A percentile compares a stretch with the other conserved stretches of the same genome.
These are phyloP conservation scores for Neogobius melanostomus DNA, from an alignment of 2,113 vertebrate species.

Conservation along the genomic window DNA sequence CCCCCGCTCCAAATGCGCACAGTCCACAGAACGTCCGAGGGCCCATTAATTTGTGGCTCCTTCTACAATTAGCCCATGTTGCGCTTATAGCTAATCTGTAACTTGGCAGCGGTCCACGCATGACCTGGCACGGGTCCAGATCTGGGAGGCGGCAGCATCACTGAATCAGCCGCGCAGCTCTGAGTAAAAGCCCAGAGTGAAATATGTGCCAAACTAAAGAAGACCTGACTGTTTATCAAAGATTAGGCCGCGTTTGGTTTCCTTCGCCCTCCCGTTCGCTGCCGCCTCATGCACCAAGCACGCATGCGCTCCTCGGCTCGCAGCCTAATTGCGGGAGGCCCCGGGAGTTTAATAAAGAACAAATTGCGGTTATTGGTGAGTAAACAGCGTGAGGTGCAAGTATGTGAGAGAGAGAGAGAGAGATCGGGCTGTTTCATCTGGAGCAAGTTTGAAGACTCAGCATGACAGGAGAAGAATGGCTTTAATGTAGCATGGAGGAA, in stretches of 20 bases:
- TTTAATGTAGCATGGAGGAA: no score
- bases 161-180: slow-evolving; percentile 35
- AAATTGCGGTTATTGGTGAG: slow-evolving; percentile 72
- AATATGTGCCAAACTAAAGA: slow-evolving; percentile 57
- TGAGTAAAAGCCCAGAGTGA: slow-evolving; percentile 26
- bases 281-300: slow-evolving; percentile 11
- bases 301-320: slow-evolving; percentile 34
- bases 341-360: slow-evolving; percentile 73
- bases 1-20: slow-evolving; percentile 40
- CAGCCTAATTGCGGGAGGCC: slow-evolving; percentile 64
- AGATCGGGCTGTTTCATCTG: slow-evolving; percentile 63
- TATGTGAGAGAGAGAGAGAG: slow-evolving; percentile 31
- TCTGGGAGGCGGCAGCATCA: slow-evolving; percentile 25
- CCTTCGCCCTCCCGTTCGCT: slow-evolving; percentile 25
- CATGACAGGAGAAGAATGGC: no score
- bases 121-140: slow-evolving; percentile 72
- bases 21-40: slow-evolving; percentile 54
- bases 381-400: slow-evolving; percentile 60
- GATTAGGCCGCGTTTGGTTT: slow-evolving; percentile 68
- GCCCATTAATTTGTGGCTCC: slow-evolving; percentile 68
- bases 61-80: slow-evolving; percentile 72
- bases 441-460: neutral
- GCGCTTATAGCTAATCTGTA: slow-evolving; percentile 71
- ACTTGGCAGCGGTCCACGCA: slow-evolving; percentile 64
- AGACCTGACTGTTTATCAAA: slow-evolving; percentile 71